These are phyloP conservation scores for Clitarchus hookeri DNA, from an alignment of 2,888 invertebrate species.

Conservation along the genomic window DNA sequence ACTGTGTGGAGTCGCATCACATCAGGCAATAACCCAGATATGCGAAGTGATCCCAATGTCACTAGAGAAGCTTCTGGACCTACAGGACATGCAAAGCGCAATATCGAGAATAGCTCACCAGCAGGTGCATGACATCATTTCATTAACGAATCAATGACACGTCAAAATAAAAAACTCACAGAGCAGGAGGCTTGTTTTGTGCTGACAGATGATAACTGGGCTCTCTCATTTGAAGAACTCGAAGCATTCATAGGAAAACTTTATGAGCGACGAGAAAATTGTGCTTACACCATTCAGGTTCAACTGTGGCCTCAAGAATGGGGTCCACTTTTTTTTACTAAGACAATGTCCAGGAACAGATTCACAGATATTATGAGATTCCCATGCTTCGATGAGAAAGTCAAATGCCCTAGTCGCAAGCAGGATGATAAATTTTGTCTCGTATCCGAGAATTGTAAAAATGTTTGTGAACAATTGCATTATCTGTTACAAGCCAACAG, in stretches of 20 bases:
- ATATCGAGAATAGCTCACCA: not conserved
- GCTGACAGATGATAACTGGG: not conserved
- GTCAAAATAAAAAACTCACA: not conserved
- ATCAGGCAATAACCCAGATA: no score
- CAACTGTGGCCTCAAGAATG: not conserved
- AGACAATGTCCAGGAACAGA: no score
- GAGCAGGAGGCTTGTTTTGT: not conserved
- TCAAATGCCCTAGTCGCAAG: not conserved
- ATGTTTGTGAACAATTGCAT: no score
- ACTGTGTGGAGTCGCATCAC: no score
- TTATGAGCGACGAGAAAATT: not conserved
- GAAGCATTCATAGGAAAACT: not conserved
- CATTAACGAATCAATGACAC: not conserved
- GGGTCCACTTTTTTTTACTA: not conserved
- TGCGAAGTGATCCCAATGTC: no score
- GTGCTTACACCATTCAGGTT: not conserved
- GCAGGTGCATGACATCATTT: not conserved
- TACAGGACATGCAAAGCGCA: no score
- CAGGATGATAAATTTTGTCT: no score
- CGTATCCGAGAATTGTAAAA: no score
- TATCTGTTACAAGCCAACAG: no score
- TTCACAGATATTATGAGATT: slow-evolving; percentile 5
- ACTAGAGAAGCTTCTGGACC: no score
- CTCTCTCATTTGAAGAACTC: not conserved
- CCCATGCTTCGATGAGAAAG: not conserved